phyloP scores from a whole-genome alignment of 2,797 vertebrate species.

The Galaxias olidus region DNA sequence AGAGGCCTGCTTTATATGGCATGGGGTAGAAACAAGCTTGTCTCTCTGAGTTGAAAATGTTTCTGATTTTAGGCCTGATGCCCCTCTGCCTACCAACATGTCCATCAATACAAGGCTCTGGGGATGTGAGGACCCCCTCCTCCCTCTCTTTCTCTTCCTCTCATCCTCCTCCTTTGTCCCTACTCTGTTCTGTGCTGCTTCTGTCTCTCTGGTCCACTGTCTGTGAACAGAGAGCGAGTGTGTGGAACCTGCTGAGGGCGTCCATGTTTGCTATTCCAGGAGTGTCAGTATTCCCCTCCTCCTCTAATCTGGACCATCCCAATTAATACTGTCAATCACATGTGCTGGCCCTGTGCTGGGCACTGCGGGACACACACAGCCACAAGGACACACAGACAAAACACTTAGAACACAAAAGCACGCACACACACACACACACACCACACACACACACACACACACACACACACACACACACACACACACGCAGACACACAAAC shows the following conservation, averaged over 20 bases:
- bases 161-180: too few species aligned
- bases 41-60: too few species aligned
- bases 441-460: not conserved
- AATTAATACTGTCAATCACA: conserved; percentile 66
- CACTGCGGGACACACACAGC: not conserved
- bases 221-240: too few species aligned
- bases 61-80: too few species aligned
- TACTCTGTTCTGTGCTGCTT: too few species aligned
- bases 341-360: not conserved
- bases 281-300: conserved; percentile 58
- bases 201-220: not conserved
- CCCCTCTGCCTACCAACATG: too few species aligned
- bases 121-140: too few species aligned
- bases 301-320: conserved; percentile 45
- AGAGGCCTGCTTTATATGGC: too few species aligned
- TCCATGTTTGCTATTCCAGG: conserved; percentile 38
- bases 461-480: conserved; percentile 16
- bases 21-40: too few species aligned
- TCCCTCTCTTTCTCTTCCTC: too few species aligned
- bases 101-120: too few species aligned
- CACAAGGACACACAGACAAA: conserved; percentile 4
- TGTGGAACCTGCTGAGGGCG: not conserved
- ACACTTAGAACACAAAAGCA: not conserved
- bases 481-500: conserved; percentile 27
- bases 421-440: not conserved